Evolutionary conservation across 2,113 vertebrate genomes (phyloP).

Genomic region (Apistogramma diplotaenia): DNA sequence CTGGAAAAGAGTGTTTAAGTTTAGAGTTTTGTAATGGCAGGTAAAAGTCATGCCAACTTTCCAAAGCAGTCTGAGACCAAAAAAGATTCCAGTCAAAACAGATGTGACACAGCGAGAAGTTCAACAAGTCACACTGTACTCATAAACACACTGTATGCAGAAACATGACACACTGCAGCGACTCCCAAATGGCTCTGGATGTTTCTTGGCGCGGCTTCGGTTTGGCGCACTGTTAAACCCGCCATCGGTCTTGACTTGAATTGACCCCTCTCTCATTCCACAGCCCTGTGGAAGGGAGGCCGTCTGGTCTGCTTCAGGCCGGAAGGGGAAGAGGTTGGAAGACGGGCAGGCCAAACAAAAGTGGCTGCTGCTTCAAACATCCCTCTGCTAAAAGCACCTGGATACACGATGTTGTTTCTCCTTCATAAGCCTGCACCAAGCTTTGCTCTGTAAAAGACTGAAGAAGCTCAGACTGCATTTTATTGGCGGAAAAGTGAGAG

Average conservation of each 20-base stretch:
- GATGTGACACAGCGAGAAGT: not conserved
- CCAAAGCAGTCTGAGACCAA: slow-evolving; percentile 22
- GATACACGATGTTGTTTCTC: too few species aligned
- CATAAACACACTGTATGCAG: slow-evolving; percentile 19
- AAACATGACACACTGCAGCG: slow-evolving; percentile 23
- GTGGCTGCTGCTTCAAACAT: slow-evolving; percentile 11
- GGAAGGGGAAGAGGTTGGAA: not conserved
- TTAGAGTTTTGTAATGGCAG: slow-evolving; percentile 7
- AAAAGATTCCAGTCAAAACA: slow-evolving; percentile 44
- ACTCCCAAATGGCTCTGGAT: not conserved
- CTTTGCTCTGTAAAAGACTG: not conserved
- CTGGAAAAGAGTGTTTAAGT: not conserved
- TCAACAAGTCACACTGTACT: slow-evolving; percentile 3
- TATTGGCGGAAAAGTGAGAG: too few species aligned
- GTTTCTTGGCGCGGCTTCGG: not conserved
- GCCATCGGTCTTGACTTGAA: not conserved
- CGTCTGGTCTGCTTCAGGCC: slow-evolving; percentile 17
- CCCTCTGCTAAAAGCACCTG: too few species aligned
- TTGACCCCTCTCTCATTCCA: slow-evolving; percentile 42
- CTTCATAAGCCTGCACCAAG: too few species aligned
- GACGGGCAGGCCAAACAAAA: slow-evolving; percentile 48
- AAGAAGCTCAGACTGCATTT: not conserved
- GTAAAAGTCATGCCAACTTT: slow-evolving; percentile 29
- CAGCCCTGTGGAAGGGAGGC: slow-evolving; percentile 26
- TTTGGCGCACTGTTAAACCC: not conserved